Percentiles rank a stretch among this genome's conserved stretches.
These are phyloP conservation scores for Pristionchus maxplancki DNA, from an alignment of 2,888 invertebrate genomes.

Conservation along the genomic window DNA sequence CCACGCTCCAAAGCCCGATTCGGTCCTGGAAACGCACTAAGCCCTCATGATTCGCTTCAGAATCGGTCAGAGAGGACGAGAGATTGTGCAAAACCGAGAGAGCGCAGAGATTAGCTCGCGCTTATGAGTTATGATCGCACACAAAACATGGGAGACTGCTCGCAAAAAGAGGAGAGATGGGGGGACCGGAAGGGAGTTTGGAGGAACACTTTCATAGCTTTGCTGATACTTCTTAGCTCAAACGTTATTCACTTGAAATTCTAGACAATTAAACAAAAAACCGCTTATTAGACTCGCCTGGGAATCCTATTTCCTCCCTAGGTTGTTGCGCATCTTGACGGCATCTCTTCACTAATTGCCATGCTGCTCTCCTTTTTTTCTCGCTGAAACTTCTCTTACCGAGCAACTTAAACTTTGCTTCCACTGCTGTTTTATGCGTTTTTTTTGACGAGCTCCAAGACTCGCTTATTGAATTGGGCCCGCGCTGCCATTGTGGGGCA, in stretches of 20 bases:
- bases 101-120: not conserved
- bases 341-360: too few species aligned
- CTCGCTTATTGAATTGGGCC: not conserved
- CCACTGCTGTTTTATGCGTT: not conserved
- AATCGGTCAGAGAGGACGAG: not conserved
- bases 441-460: not conserved
- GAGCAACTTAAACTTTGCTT: too few species aligned
- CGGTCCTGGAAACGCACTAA: not conserved
- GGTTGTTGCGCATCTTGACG: too few species aligned
- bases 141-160: slow-evolving; percentile 27
- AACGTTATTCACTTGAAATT: too few species aligned
- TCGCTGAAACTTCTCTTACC: too few species aligned
- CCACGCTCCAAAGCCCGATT: not conserved
- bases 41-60: not conserved
- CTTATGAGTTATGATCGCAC: slow-evolving; percentile 13
- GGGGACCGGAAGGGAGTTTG: not conserved
- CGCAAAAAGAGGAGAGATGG: not conserved
- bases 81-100: not conserved
- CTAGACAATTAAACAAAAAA: too few species aligned
- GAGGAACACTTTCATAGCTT: not conserved
- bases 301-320: too few species aligned
- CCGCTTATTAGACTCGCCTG: too few species aligned
- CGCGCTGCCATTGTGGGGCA: not conserved
- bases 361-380: not conserved
- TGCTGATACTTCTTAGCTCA: too few species aligned